These are phyloP conservation scores for Ictalurus punctatus DNA, from an alignment of 2,113 vertebrate species.

Conservation along the genomic window DNA sequence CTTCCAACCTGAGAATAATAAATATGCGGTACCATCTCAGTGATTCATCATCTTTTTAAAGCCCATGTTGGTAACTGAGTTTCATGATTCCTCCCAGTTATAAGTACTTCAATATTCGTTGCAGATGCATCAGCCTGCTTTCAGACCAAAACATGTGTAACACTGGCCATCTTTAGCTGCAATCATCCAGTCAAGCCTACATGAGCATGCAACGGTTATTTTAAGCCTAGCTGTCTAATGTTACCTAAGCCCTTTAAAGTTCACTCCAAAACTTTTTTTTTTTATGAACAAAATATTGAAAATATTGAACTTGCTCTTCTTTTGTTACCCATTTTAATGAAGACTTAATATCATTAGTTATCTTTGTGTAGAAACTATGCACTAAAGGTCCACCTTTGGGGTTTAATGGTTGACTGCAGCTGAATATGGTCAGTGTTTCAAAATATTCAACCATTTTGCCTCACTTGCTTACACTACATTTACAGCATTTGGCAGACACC, in stretches of 20 bases:
- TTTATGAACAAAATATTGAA: not conserved
- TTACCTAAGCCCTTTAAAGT: not conserved
- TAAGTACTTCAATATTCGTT: not conserved
- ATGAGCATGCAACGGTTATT: not conserved
- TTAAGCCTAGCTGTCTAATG: not conserved
- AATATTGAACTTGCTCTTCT: not conserved
- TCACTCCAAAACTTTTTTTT: not conserved
- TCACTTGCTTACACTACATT: not conserved
- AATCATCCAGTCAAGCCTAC: not conserved
- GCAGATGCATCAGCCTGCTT: not conserved
- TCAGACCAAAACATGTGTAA: not conserved
- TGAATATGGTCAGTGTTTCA: not conserved
- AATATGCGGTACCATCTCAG: not conserved
- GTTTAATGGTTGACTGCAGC: not conserved
- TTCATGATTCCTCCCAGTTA: not conserved
- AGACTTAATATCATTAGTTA: not conserved
- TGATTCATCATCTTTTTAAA: slow-evolving; percentile 23
- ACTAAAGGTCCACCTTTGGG: not conserved
- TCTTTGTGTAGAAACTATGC: not conserved
- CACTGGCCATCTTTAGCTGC: not conserved
- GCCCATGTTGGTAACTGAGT: not conserved
- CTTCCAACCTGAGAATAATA: slow-evolving; percentile 15
- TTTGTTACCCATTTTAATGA: not conserved
- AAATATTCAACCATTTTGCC: not conserved
- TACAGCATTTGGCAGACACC: too few relatives aligned